phyloP scores from a whole-genome alignment of 2,888 invertebrate species.

The Allolobophora icterica region DNA sequence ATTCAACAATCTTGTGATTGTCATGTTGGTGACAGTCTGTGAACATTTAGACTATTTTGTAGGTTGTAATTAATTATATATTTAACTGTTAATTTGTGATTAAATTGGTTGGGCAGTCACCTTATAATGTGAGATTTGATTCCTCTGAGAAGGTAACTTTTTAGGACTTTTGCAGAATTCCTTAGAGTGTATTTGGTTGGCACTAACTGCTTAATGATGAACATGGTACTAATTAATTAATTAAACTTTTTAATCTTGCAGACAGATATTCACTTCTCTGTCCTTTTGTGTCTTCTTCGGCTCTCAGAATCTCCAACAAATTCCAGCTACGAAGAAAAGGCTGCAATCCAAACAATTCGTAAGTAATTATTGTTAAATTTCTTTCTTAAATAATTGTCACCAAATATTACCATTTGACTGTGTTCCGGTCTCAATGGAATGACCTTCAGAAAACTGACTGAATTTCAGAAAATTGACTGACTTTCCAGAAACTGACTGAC shows the following conservation, averaged over 20 bases:
- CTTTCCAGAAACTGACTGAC: no score
- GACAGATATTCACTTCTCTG: constrained; percentile 61
- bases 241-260: constrained; percentile 49
- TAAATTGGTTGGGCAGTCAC: no score
- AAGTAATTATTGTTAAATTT: constrained; percentile 4
- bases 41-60: no score
- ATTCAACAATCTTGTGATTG: no score
- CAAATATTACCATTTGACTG: not conserved
- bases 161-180: not conserved
- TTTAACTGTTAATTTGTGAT: no score
- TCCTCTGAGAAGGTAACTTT: no score
- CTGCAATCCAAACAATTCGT: not conserved
- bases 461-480: no score
- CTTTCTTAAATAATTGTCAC: not conserved
- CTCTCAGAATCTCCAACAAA: constrained; percentile 56
- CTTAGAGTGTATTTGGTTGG: not conserved
- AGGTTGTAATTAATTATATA: no score
- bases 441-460: not conserved
- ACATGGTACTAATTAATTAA: not conserved
- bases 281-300: constrained; percentile 55
- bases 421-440: not conserved
- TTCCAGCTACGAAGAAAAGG: constrained; percentile 43
- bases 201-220: no score
- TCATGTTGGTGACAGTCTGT: no score
- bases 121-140: no score